Base-by-base conservation (phyloP, 2,113 vertebrate species). In the Eulemur rufifrons region DNA sequence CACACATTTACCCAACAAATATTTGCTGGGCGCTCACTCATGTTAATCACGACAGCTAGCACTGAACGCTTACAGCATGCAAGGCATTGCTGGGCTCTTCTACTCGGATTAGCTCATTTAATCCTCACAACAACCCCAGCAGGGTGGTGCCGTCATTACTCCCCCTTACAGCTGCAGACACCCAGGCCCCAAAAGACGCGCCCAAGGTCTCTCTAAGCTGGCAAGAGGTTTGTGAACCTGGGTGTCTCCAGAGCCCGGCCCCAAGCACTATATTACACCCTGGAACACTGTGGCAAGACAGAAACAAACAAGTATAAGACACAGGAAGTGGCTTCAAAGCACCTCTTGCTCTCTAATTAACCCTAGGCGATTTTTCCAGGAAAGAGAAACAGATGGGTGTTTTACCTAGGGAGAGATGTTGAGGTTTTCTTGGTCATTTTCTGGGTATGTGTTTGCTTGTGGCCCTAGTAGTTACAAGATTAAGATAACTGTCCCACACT, bases 241-340 rank as follows among this genome's bases (percentile, higher is more conserved):
- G 37, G 7, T 87, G 25, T 73, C 21, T 42, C 52, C 50, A 50
- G 68, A 89, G 18, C 54, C 63, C 63, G 63, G 77, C 42, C 37
- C 18, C 45, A 29, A 12, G 8, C 56, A 37, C 50, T 27, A 21
- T 21, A 56, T 74, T 50, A 45, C 4, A n/a, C 45, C 14, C 25
- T n/a, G 34, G 32, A 68, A 73, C 5, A 39, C 3, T 32, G 32
- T 25, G 29, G 27, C 34, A 68, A 78, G 85, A 54, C 34, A n/a
- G 63, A 89, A 39, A n/a, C 17, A 78, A 59, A 89, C 47, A 39
- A 76, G 21, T 14, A 42, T 9, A n/a, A 42, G 47, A 50, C n/a
- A 78, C 47, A 11, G 34, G 61, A 77, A 83, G 32, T 59, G 66
- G 25, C 37, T 95, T 96, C 89, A 73, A 81, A 95, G 66, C 64